A percentile compares a stretch with the other conserved stretches of the same genome.
Evolutionary conservation across 1,140 invertebrate species (phyloP).

Genomic region (Doryteuthis pealeii): DNA sequence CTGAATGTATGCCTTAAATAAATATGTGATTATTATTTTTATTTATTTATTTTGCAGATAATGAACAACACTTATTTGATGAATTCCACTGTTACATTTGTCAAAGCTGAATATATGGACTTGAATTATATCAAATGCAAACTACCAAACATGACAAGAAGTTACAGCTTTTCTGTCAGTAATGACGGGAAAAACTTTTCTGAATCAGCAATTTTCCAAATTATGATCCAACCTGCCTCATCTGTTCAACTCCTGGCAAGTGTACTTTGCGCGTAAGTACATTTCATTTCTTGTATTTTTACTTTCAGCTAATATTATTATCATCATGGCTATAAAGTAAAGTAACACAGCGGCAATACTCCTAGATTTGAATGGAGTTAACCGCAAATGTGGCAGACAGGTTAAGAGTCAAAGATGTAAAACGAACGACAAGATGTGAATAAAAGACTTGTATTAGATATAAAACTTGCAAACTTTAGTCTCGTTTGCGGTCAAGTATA

Average conservation of each 20-base stretch:
- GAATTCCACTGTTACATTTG: not conserved
- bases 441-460: too few species aligned
- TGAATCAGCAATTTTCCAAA: not conserved
- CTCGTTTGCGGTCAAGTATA: too few species aligned
- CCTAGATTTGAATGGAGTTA: too few species aligned
- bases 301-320: not conserved
- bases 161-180: not conserved
- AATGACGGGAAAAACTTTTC: not conserved
- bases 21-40: too few species aligned
- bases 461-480: too few species aligned
- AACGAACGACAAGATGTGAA: too few species aligned
- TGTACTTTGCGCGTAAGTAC: constrained; percentile 1
- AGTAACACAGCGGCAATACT: too few species aligned
- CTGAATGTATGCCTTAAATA: too few species aligned
- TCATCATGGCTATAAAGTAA: too few species aligned
- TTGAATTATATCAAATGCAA: not conserved
- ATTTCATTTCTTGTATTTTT: not conserved
- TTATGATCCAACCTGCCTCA: not conserved
- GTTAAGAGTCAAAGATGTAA: too few species aligned
- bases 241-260: not conserved
- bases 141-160: not conserved
- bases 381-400: too few species aligned
- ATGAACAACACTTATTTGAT: not conserved
- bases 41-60: not conserved
- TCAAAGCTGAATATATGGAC: not conserved